Base-by-base conservation (phyloP, 2,113 vertebrate species). In the Cygnus buccinator region DNA sequence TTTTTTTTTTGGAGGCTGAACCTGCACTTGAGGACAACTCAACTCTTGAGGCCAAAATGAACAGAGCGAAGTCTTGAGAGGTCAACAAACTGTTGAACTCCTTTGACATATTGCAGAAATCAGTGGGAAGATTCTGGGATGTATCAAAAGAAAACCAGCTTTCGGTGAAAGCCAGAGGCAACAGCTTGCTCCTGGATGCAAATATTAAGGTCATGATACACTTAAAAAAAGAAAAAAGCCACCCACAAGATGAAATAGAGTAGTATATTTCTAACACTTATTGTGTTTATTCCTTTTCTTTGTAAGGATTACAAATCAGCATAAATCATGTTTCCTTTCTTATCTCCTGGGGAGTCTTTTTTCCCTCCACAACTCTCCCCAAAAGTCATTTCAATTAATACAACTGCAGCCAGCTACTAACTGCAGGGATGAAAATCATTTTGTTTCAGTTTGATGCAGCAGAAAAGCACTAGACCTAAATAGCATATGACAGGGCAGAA, bases 391-490 rank as follows among this genome's bases (percentile, higher is more conserved):
- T 80, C 79, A 55, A 96, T 95, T 97, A 78, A 70, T 72, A 82
- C 79, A 66, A 28, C 81, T 61, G 68, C 87, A 95, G 84, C 87
- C 82, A 81, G 70, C 57, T 67, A 52, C 87, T 93, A 72, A 97
- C 92, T 94, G 84, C 92, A 93, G 95, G 90, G 95, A 89, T 79
- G 67, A 76, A 95, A 90, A 96, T 95, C 74, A 91, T 77, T 92
- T 96, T 89, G 71, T 83, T 95, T 96, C 96, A 92, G 93, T 50
- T 79, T 83, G 90, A 91, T 96, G 86, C 72, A 12, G 90, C 81
- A 95, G 91, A 87, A 96, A 84, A 9, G 31, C 67, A 22, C 41
- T 11, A 73, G 90, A 90, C 84, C 87, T 73, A 94, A 97, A 96
- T 19, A 75, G 77, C 86, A 92, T 25, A 87, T 81, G 93, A 93